A percentile compares a stretch with the other conserved stretches of the same genome.
Evolutionary conservation across 35 echinoderm and acorn worm genomes (phyloP).

Genomic region (Amphiura filiformis): DNA sequence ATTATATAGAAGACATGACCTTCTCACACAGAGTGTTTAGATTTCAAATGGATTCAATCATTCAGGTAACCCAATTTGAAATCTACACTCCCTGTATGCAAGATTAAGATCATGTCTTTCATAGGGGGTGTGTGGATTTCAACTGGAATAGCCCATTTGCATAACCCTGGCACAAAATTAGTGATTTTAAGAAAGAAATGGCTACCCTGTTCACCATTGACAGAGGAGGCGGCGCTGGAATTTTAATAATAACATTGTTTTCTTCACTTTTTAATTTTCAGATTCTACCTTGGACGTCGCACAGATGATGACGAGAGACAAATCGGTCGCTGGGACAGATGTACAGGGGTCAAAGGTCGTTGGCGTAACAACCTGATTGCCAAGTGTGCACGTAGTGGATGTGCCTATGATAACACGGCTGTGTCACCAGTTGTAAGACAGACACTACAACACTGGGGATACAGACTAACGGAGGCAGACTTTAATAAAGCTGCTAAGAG

Average conservation of each 20-base stretch:
- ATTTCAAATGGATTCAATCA: too few relatives aligned
- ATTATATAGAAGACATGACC: too few relatives aligned
- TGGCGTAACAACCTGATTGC: slow-evolving; percentile 91
- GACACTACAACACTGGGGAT: slow-evolving; percentile 88
- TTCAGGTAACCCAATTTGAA: too few relatives aligned
- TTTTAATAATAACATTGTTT: neutral
- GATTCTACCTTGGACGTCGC: slow-evolving; percentile 79
- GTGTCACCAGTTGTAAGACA: slow-evolving; percentile 85
- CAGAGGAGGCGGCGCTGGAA: too few relatives aligned
- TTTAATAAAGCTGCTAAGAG: slow-evolving; percentile 75
- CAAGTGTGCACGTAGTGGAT: slow-evolving; percentile 65
- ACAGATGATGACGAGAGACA: slow-evolving; percentile 85
- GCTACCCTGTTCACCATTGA: too few relatives aligned
- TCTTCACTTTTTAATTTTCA: slow-evolving; percentile 17
- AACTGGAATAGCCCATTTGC: too few relatives aligned
- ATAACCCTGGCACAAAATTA: too few relatives aligned
- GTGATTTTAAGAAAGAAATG: too few relatives aligned
- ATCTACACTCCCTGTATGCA: too few relatives aligned
- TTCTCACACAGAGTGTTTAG: too few relatives aligned
- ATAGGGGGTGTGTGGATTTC: too few relatives aligned
- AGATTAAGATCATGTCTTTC: too few relatives aligned
- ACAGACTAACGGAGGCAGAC: slow-evolving; percentile 63
- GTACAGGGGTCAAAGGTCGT: slow-evolving; percentile 75
- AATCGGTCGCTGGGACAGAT: slow-evolving; percentile 66
- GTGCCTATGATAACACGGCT: slow-evolving; percentile 69